Evolutionary conservation across 1,140 invertebrate species (phyloP).

Genomic region (Psix sp.): DNA sequence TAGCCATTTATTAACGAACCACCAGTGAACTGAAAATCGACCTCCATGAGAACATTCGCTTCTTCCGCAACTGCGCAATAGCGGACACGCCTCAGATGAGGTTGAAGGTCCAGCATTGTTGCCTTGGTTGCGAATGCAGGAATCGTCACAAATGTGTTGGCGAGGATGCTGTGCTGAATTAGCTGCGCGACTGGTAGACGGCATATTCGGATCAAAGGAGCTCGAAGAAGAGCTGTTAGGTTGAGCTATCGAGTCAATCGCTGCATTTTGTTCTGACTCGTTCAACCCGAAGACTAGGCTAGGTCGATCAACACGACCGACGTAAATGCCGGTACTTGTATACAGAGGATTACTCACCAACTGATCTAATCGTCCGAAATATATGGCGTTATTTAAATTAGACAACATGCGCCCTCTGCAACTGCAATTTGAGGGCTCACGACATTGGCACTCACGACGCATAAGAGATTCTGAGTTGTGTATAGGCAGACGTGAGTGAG

Average conservation of each 20-base stretch:
- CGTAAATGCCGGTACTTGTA: conserved; percentile 66
- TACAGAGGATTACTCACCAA: conserved; percentile 71
- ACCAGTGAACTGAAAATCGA: conserved; percentile 68
- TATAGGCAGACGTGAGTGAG: conserved; percentile 64
- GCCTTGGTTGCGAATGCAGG: conserved; percentile 68
- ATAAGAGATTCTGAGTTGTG: conserved; percentile 61
- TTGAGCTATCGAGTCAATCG: conserved; percentile 11
- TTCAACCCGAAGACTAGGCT: conserved; percentile 52
- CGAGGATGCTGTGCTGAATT: conserved; percentile 52
- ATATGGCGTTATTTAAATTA: conserved; percentile 65
- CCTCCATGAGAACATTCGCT: conserved; percentile 69
- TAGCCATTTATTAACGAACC: conserved; percentile 71
- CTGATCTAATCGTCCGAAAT: conserved; percentile 67
- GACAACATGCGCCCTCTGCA: conserved; percentile 65
- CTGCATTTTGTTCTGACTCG: conserved; percentile 27
- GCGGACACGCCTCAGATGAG: conserved; percentile 64
- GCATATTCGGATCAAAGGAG: conserved; percentile 29
- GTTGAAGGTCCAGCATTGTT: conserved; percentile 40
- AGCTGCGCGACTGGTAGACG: conserved; percentile 60
- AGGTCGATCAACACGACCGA: conserved; percentile 67
- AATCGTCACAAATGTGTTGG: conserved; percentile 72
- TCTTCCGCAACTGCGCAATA: conserved; percentile 65
- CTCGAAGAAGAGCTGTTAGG: conserved; percentile 20
- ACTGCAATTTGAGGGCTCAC: conserved; percentile 62
- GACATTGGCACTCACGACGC: conserved; percentile 66